Evolutionary conservation across 64 coral and sea anemone species (phyloP).

Genomic region (Pachyseris speciosa): DNA sequence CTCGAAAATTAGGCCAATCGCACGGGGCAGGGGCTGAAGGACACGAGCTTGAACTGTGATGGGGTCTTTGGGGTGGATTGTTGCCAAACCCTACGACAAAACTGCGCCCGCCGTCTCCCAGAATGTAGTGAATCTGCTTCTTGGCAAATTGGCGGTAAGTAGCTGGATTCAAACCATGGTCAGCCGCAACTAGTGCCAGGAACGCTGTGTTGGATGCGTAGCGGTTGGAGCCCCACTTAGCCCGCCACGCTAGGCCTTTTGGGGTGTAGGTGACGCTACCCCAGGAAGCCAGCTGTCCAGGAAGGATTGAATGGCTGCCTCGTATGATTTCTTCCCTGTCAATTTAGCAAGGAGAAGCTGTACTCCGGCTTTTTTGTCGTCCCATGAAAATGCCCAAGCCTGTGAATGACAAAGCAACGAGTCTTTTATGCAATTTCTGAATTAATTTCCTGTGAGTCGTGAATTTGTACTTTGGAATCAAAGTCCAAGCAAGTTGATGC

Average conservation of each 20-base stretch:
- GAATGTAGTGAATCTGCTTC: slow-evolving; percentile 94
- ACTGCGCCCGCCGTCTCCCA: slow-evolving; percentile 85
- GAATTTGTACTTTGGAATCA: no score
- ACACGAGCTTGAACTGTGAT: slow-evolving; percentile 84
- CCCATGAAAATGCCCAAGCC: slow-evolving; percentile 93
- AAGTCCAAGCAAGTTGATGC: no score
- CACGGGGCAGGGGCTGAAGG: slow-evolving; percentile 49
- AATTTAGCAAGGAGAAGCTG: slow-evolving; percentile 77
- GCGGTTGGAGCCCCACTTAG: slow-evolving; percentile 84
- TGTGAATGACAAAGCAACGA: not conserved
- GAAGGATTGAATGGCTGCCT: slow-evolving; percentile 31
- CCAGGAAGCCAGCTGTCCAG: slow-evolving; percentile 85
- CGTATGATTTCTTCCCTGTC: slow-evolving; percentile 68
- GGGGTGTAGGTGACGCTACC: slow-evolving; percentile 80
- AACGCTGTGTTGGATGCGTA: slow-evolving; percentile 92
- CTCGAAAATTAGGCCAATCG: slow-evolving; percentile 30
- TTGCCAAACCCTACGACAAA: slow-evolving; percentile 82
- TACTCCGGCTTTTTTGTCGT: slow-evolving; percentile 89
- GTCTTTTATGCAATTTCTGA: no score
- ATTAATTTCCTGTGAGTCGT: no score
- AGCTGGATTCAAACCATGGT: slow-evolving; percentile 43
- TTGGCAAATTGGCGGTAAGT: slow-evolving; percentile 71
- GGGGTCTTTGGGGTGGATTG: slow-evolving; percentile 76
- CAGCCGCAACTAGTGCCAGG: slow-evolving; percentile 88
- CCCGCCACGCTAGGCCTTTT: slow-evolving; percentile 90